These are phyloP conservation scores for Pectinophora gossypiella DNA, from an alignment of 1,140 invertebrate genomes.

Conservation along the genomic window DNA sequence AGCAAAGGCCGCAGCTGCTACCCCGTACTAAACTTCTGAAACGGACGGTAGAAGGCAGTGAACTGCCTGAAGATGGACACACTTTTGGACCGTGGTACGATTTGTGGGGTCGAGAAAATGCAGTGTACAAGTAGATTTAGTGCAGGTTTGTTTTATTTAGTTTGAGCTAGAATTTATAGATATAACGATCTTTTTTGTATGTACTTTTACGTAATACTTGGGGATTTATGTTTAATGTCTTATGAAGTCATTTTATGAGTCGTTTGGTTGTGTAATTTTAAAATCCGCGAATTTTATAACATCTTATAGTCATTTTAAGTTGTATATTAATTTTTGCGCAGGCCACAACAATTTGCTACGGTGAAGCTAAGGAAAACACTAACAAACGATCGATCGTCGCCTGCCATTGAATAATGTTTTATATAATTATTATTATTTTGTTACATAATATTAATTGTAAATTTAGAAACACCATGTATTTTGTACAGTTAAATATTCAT, in stretches of 20 bases:
- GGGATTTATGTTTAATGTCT: constrained; percentile 22
- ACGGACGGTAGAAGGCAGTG: constrained; percentile 61
- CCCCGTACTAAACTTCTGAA: constrained; percentile 83
- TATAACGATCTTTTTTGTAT: constrained; percentile 14
- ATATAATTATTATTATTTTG: constrained; percentile 61
- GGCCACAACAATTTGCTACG: constrained; percentile 88
- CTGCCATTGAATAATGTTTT: constrained; percentile 78
- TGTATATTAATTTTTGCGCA: constrained; percentile 62
- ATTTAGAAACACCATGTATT: constrained; percentile 70
- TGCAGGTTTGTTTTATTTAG: constrained; percentile 25
- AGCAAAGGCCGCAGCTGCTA: constrained; percentile 78
- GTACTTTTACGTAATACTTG: constrained; percentile 16
- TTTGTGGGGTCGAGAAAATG: constrained; percentile 82
- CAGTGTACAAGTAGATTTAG: constrained; percentile 60
- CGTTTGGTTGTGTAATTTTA: constrained; percentile 2
- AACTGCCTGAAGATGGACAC: constrained; percentile 77
- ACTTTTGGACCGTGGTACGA: constrained; percentile 93
- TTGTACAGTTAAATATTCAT: constrained; percentile 75
- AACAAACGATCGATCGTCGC: constrained; percentile 89
- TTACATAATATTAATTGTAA: constrained; percentile 67
- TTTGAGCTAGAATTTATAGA: constrained; percentile 3
- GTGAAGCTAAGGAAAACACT: constrained; percentile 91
- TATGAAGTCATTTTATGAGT: too few relatives aligned
- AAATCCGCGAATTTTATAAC: constrained; percentile 1
- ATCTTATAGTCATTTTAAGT: constrained; percentile 18